Percentiles rank a stretch among this genome's conserved stretches.
Evolutionary conservation across 2,113 vertebrate species (phyloP).

Genomic region (Sula dactylatra): DNA sequence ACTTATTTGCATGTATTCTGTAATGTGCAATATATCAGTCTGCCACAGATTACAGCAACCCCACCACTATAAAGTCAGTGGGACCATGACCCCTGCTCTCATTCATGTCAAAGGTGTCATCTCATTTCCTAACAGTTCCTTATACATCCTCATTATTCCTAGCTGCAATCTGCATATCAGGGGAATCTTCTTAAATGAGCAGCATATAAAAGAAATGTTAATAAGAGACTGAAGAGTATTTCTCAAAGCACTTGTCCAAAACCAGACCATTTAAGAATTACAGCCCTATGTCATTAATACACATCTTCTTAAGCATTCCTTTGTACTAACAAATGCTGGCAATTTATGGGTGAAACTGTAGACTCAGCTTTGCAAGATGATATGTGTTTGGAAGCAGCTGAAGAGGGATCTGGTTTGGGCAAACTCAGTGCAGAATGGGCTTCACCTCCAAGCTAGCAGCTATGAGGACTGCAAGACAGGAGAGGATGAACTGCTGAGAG

Average conservation of each 20-base stretch:
- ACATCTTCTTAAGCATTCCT: not conserved
- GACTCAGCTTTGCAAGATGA: not conserved
- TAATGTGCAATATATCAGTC: not conserved
- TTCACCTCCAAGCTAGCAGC: not conserved
- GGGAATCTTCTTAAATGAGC: not conserved
- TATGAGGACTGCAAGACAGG: not conserved
- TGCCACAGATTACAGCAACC: not conserved
- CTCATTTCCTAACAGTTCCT: not conserved
- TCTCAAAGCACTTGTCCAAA: not conserved
- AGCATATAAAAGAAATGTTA: not conserved
- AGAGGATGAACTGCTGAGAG: not conserved
- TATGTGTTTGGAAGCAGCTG: not conserved
- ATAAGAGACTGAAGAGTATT: not conserved
- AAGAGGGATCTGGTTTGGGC: not conserved
- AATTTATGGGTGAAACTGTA: not conserved
- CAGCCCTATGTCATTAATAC: not conserved
- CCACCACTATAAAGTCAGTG: not conserved
- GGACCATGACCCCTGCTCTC: not conserved
- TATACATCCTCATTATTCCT: not conserved
- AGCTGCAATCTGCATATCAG: not conserved
- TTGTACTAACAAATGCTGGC: not conserved
- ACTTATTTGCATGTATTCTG: not conserved
- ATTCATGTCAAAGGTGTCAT: not conserved
- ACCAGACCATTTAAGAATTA: not conserved
- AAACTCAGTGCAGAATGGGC: not conserved